Evolutionary conservation across 2,797 vertebrate genomes (phyloP), one percentile per base, ranked within the genome.

Genomic region (Adrianichthys oophorus): DNA sequence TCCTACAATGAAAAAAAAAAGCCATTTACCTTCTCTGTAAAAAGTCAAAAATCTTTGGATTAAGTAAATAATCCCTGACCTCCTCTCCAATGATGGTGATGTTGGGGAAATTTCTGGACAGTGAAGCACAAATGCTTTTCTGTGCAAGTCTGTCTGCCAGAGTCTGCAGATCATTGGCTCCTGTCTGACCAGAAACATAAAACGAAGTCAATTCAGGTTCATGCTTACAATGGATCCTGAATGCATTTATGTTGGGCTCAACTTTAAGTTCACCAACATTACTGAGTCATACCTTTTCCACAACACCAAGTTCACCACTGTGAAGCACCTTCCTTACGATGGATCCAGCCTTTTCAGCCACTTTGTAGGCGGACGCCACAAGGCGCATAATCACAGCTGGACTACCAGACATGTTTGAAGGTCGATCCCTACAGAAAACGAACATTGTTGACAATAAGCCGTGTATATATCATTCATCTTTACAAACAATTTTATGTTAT

Each of bases 31-130:
- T 37, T 37, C 32, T 37, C 10, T 37, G 32, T 37, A 37, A 12
- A 1, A 12, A 37, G 10, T 37, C 12, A 12, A 12, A 37, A 10
- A 12, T 37, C 12, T 37, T 13, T 32, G 29, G 32, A 37, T 12
- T 37, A 2, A 37, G 1, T 12, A 37, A 37, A 37, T 12, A 37
- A 37, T 37, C 10, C 10, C 32, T 12, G 74, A 97, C 98, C 93
- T 99, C 97, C 82, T 99, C 98, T 61, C 95, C 97, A 41, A 99
- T 98, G 70, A 99, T 95, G 46, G 95, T 98, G 59, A 97, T 37
- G 68, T 93, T 94, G 4, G 98, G 97, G 76, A 98, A 99, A 45
- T 79, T 91, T 65, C 84, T 92, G 45, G 93, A 92, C 67, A 99
- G 78, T 4, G 96, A 99, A 0, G 94, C 90, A 64, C 95, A 98